Base-by-base conservation (phyloP, 1,140 invertebrate genomes). In the Orchesella cincta region DNA sequence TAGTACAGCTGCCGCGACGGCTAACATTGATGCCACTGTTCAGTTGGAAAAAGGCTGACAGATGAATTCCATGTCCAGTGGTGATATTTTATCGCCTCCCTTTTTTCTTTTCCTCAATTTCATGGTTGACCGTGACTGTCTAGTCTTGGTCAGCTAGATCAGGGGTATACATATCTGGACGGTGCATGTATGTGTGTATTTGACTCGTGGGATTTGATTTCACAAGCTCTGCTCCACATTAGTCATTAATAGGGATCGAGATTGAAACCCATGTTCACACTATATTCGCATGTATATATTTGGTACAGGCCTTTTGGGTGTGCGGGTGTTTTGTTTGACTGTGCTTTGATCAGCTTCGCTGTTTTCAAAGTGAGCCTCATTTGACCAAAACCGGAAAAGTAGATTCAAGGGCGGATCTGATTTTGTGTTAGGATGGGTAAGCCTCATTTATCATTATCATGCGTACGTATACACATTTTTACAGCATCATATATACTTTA, bases 81-180 rank as follows among this genome's bases (percentile, higher is more conserved):
- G 62, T 67, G 26, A 67, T 67, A 67, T 67, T 67, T 67, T 67
- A 67, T 67, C 62, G 62, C 62, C 62, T 67, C 23, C 62, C 62
- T 31, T 20, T 46, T 46, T 46, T 46, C 39, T 46, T 46, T 46
- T 46, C 39, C n/a, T 67, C 29, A 67, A 67, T 67, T 67, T 67
- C 62, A 67, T 33, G 62, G 62, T 67, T 67, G 62, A 67, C 62
- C 62, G 62, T 67, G 52, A 26, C 52, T 67, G 31, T 8, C 26
- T 23, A 67, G 52, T 18, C 3, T 67, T 67, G 62, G 23, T 23
- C 12, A 12, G 12, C 23, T 14, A 57, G 12, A 57, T 12, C 52
- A 57, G 52, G 3, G 5, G 52, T 57, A 46, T 46, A 5, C 39
- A 18, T n/a, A n/a, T 46, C 39, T 46, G 39, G 39, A 8, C 39